Percentiles rank a stretch among this genome's conserved stretches.
Conservation (phyloP, 2,888 invertebrate species). For the Drosophila diplacantha region DNA sequence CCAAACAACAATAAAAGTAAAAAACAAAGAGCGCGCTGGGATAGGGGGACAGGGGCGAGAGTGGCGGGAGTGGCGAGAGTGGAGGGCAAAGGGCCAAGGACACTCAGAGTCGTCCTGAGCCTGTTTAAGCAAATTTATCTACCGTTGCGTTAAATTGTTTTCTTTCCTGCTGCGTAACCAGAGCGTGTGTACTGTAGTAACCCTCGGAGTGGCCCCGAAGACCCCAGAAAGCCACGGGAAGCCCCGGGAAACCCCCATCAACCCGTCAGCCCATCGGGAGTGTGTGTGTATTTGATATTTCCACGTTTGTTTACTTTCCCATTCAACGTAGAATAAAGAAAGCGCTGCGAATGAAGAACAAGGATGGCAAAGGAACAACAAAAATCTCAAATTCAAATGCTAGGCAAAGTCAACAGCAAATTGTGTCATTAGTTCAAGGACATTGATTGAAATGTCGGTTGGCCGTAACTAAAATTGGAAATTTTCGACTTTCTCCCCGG, state of each 20-base stretch:
- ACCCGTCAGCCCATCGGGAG: neutral
- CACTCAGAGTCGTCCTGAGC: slow-evolving; percentile 24
- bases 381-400: slow-evolving; percentile 40
- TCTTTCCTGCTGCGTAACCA: slow-evolving; percentile 46
- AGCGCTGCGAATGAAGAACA: neutral
- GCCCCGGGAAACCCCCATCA: neutral
- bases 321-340: slow-evolving; percentile 47
- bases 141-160: slow-evolving; percentile 55
- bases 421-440: slow-evolving; percentile 57
- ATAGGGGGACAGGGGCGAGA: neutral
- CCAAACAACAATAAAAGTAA: slow-evolving; percentile 38
- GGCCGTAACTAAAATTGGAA: slow-evolving; percentile 39
- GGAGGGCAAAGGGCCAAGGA: slow-evolving; percentile 32
- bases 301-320: slow-evolving; percentile 46
- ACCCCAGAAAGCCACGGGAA: neutral
- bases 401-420: slow-evolving; percentile 41
- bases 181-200: slow-evolving; percentile 32
- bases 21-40: slow-evolving; percentile 10
- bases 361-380: slow-evolving; percentile 6
- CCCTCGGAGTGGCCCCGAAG: slow-evolving; percentile 2
- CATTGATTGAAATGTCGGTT: slow-evolving; percentile 52
- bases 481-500: neutral
- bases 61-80: neutral
- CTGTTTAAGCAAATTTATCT: slow-evolving; percentile 53
- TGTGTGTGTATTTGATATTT: slow-evolving; percentile 37